A percentile compares a stretch with the other conserved stretches of the same genome.
Evolutionary conservation across 2,113 vertebrate species (phyloP).

Genomic region (Benitochromis conjunctus): DNA sequence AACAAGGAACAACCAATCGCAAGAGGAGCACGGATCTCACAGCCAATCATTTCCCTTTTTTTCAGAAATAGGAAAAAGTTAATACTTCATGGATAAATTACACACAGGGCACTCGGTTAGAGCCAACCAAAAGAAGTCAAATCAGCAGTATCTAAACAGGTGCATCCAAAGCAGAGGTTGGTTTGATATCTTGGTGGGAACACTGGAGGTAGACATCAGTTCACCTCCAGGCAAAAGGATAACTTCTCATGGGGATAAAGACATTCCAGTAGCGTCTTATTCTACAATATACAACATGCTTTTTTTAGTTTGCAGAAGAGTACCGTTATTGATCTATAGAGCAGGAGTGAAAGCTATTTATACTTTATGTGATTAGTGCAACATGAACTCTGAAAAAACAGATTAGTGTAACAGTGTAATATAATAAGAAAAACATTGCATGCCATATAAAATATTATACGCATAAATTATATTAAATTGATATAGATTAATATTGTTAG

Average conservation of each 20-base stretch:
- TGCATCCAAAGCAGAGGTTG: neutral
- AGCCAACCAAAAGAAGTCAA: neutral
- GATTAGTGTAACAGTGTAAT: neutral
- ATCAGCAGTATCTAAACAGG: neutral
- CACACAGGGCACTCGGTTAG: neutral
- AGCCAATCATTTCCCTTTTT: conserved; percentile 50
- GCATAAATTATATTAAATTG: neutral
- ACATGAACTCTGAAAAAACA: neutral
- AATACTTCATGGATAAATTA: neutral
- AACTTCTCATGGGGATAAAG: neutral
- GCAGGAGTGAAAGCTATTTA: neutral
- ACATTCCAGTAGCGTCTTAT: neutral
- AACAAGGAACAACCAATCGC: conserved; percentile 71
- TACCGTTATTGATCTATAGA: neutral
- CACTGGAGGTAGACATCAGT: neutral
- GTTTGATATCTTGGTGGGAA: neutral
- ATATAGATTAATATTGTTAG: neutral
- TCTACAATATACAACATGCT: neutral
- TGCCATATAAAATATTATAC: neutral
- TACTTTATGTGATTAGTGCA: neutral
- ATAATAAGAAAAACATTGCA: neutral
- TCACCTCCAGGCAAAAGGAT: neutral
- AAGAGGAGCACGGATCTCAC: neutral
- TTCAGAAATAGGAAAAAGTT: conserved; percentile 40
- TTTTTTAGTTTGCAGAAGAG: neutral